phyloP scores from a whole-genome alignment of 2,888 invertebrate genomes.

The Eilema griseolum region DNA sequence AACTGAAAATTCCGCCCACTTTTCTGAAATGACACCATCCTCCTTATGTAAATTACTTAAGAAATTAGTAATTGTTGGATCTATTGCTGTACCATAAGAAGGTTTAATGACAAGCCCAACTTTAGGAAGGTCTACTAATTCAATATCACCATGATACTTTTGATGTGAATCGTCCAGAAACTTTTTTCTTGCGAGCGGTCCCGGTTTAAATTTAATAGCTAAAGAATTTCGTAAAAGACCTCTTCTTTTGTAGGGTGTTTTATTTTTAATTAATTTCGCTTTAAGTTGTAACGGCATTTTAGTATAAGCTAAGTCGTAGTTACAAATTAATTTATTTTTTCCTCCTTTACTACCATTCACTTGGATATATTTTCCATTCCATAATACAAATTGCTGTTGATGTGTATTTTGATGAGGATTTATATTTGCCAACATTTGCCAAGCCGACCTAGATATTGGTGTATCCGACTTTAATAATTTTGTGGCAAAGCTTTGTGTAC shows the following conservation, averaged over 20 bases:
- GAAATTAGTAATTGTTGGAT: constrained; percentile 74
- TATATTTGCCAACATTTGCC: constrained; percentile 80
- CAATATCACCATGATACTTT: constrained; percentile 77
- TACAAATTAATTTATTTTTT: constrained; percentile 67
- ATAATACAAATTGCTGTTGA: constrained; percentile 72
- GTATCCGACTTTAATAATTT: constrained; percentile 66
- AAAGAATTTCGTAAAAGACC: constrained; percentile 69
- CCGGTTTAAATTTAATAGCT: constrained; percentile 84
- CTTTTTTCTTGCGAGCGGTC: constrained; percentile 84
- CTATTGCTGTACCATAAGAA: constrained; percentile 76
- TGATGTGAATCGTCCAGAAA: constrained; percentile 77
- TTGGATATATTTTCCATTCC: constrained; percentile 71
- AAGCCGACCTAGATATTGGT: constrained; percentile 72
- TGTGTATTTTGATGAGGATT: constrained; percentile 68
- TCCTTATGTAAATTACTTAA: constrained; percentile 71
- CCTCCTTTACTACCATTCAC: constrained; percentile 78
- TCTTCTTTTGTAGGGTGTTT: constrained; percentile 54
- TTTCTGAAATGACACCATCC: constrained; percentile 74
- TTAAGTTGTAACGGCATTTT: constrained; percentile 40
- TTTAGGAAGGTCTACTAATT: constrained; percentile 82
- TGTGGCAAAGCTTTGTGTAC: constrained; percentile 69
- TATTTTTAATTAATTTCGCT: constrained; percentile 15
- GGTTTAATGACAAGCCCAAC: constrained; percentile 82
- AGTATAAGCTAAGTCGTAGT: constrained; percentile 61
- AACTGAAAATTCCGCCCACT: constrained; percentile 87